Conservation (phyloP, 1,140 invertebrate species). For the Papilio machaon region DNA sequence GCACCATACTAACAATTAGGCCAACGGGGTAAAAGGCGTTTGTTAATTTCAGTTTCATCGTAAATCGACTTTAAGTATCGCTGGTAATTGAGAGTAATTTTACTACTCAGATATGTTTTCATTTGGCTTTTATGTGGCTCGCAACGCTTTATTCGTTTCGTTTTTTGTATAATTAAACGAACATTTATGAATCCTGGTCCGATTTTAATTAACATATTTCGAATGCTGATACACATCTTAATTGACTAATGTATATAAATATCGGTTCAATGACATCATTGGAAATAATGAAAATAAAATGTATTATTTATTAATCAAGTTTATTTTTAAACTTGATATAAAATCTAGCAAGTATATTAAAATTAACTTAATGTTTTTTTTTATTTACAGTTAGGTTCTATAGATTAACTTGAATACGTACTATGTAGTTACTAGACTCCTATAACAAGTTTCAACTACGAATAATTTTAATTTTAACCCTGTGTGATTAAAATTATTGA, state of each 20-base stretch:
- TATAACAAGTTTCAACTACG: no score
- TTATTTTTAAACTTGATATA: not conserved
- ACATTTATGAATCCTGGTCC: constrained; percentile 23
- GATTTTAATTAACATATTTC: constrained; percentile 14
- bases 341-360: no score
- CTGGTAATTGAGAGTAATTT: constrained; percentile 59
- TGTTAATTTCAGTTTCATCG: constrained; percentile 74
- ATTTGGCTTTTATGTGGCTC: constrained; percentile 53
- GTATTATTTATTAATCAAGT: not conserved
- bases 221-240: not conserved
- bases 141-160: constrained; percentile 28
- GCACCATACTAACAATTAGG: constrained; percentile 64
- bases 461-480: no score
- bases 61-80: constrained; percentile 69
- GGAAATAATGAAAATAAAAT: constrained; percentile 4
- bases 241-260: constrained; percentile 10
- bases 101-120: constrained; percentile 51
- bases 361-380: no score
- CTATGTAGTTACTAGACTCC: no score
- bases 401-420: no score
- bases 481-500: no score
- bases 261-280: not conserved
- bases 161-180: constrained; percentile 39
- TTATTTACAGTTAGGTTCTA: no score
- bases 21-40: constrained; percentile 52